Evolutionary conservation across 1,140 invertebrate genomes (phyloP).

Genomic region (Meteorus sp.): DNA sequence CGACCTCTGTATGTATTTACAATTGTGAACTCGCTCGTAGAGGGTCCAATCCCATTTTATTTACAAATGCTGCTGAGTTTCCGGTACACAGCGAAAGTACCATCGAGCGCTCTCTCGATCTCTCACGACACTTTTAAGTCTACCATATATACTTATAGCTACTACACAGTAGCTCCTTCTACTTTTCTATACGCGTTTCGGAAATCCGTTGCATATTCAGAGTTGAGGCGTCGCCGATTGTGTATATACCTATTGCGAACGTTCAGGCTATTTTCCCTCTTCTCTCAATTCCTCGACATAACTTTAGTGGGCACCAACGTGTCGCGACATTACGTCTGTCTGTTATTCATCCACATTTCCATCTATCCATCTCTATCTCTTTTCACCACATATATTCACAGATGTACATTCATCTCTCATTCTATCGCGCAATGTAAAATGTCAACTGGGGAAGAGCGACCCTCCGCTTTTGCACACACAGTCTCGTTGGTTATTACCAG

Average conservation of each 20-base stretch:
- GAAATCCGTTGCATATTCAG: conserved; percentile 20
- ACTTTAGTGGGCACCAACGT: conserved; percentile 13
- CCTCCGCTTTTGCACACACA: conserved; percentile 34
- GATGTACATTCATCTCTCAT: conserved; percentile 31
- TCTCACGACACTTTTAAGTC: neutral
- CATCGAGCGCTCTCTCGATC: neutral
- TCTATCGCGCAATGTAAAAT: conserved; percentile 32
- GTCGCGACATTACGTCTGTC: conserved; percentile 9
- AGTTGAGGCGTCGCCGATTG: conserved; percentile 3
- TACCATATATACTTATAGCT: neutral
- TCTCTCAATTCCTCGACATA: conserved; percentile 4
- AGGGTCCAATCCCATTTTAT: conserved; percentile 18
- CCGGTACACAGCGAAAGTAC: conserved; percentile 7
- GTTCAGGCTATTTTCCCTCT: neutral
- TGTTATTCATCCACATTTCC: neutral
- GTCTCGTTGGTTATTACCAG: conserved; percentile 47
- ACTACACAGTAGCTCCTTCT: neutral
- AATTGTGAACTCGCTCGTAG: neutral
- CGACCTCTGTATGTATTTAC: neutral
- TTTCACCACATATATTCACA: neutral
- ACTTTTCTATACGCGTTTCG: conserved; percentile 12
- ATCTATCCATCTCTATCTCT: conserved; percentile 17
- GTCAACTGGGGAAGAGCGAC: conserved; percentile 32
- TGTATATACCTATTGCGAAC: too few species aligned
- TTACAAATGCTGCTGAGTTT: conserved; percentile 13